Evolutionary conservation across 2,888 invertebrate genomes (phyloP), one percentile per base, ranked within the genome.

Genomic region (Epinotia brunnichana): DNA sequence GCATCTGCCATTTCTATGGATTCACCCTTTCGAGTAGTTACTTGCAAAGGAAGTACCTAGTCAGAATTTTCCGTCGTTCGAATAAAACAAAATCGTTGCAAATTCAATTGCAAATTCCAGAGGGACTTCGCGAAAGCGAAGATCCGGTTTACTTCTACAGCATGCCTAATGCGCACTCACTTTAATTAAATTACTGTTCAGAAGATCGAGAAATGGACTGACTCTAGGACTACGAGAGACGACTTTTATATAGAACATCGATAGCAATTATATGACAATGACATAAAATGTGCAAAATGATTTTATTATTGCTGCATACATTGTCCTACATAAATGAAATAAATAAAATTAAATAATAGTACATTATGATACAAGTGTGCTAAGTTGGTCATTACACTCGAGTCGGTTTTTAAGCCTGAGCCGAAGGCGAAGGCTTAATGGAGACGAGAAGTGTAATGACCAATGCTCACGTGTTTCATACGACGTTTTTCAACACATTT

Each of bases 161-260:
- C 82, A 83, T 86, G 81, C 81, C 79, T 84, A 87, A 89, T 85
- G 85, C 83, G 79, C 83, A 84, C 85, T 87, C 82, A 80, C 76
- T 87, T 87, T 90, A 90, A 91, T 91, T 89, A 87, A 90, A 90
- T 90, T 89, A 88, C 85, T 78, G 81, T 78, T 83, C 77, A 78
- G 81, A 82, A 81, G 81, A 85, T 86, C 81, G 82, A 82, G 81
- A 81, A 83, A 80, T 85, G 83, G 84, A 84, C 77, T 70, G 75
- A 75, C 77, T 5, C 10, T 63, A 21, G 62, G 4, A 53, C 41
- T 66, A 19, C 21, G 76, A 48, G n/a, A 44, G 15, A 48, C 48
- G 76, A 69, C 75, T 76, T 48, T 67, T 75, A 62, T 29, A 53
- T 56, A 41, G 64, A 21, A n/a, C n/a, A n/a, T 64, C 39, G n/a